Base-by-base conservation (phyloP, 2,113 vertebrate genomes). In the Sinocyclocheilus grahami region DNA sequence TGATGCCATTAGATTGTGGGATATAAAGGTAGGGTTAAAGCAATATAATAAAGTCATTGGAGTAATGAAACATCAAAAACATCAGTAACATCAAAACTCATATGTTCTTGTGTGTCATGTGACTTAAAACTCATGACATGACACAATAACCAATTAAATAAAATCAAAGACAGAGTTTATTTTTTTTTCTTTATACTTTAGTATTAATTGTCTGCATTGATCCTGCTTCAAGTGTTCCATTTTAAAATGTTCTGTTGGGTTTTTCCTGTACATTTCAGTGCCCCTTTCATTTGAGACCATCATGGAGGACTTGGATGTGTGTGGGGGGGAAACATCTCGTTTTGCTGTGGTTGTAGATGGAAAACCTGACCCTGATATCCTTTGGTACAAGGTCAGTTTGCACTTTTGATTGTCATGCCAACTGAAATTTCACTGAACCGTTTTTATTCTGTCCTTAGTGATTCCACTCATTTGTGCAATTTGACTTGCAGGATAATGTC, bases 301-400 rank as follows among this genome's bases (percentile, higher is more conserved):
- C 95, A 99, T 99, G 97, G 98, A 99, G 90, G 98, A 99, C 3
- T 95, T 97, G 0, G 97, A 97, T 53, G 95, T 96, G 14, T 94
- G 93, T 24, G 90, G 95, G 1, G 97, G 97, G 69, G 97, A 98
- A 72, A 98, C 96, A 0, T 94, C 94, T 0, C 95, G 95, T 62
- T 96, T 99, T 0, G 93, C 94, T 0, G 97, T 99, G 51, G 96
- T 97, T 60, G 97, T 98, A 0, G 97, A 97, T 86, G 98, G 97
- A 58, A 97, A 97, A 63, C 98, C 97, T 0, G 92, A 98, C 89
- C 97, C 97, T 0, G 97, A 97, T 72, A 96, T 99, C 88, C 91
- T 96, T 93, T 99, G 98, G 98, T 98, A 95, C 87, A 99, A 99
- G 96, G 98, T 95, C 58, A 0, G 51, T 72, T 27, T 75, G 22